These are phyloP conservation scores for Hippoglossus stenolepis DNA, from an alignment of 2,113 vertebrate genomes.

Conservation along the genomic window DNA sequence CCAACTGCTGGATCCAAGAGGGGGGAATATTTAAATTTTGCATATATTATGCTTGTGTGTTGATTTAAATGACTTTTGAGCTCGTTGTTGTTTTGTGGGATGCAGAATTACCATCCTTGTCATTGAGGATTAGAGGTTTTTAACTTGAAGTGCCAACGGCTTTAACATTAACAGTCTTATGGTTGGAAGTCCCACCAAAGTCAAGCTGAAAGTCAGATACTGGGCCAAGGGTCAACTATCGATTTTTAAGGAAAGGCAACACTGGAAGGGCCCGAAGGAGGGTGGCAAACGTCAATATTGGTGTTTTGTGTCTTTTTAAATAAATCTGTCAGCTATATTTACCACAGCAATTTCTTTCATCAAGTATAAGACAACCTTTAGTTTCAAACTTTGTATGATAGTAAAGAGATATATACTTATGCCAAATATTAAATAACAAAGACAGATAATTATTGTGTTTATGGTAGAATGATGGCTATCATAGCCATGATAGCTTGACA, in stretches of 20 bases:
- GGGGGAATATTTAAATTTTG: neutral
- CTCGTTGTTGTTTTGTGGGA: neutral
- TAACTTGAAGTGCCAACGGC: slow-evolving; percentile 3
- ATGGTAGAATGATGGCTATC: neutral
- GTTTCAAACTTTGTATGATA: neutral
- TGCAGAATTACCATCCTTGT: neutral
- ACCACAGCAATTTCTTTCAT: neutral
- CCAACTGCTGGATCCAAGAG: neutral
- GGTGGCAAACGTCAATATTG: slow-evolving; percentile 41
- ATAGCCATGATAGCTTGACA: neutral
- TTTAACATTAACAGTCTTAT: slow-evolving; percentile 14
- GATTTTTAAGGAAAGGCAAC: slow-evolving; percentile 60
- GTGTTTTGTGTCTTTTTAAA: slow-evolving; percentile 57
- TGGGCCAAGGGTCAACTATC: slow-evolving; percentile 64
- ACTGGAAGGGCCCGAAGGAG: neutral
- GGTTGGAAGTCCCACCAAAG: slow-evolving; percentile 49
- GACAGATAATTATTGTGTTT: neutral
- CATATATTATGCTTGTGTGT: neutral
- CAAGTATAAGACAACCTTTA: neutral
- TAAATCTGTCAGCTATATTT: slow-evolving; percentile 40
- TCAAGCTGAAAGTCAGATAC: slow-evolving; percentile 62
- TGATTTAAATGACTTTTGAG: slow-evolving; percentile 9
- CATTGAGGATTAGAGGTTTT: slow-evolving; percentile 5
- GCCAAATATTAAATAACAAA: neutral
- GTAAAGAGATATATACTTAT: neutral